These are phyloP conservation scores for Mya arenaria DNA, from an alignment of 1,140 invertebrate genomes.

Conservation along the genomic window DNA sequence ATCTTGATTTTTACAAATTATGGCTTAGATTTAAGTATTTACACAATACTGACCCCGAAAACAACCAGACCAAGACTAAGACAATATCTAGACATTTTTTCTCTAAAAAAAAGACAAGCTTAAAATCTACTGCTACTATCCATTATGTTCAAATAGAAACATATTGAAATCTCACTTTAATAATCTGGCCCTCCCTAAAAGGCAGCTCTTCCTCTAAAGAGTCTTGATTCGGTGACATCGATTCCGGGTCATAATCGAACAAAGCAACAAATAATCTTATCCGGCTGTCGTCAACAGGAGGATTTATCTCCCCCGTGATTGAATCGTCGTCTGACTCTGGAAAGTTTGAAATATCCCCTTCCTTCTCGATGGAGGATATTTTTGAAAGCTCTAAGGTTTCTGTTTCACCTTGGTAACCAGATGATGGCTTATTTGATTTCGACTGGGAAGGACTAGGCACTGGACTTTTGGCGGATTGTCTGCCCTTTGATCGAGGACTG, in stretches of 20 bases:
- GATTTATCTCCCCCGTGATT: conserved; percentile 76
- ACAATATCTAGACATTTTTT: no score
- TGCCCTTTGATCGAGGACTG: no score
- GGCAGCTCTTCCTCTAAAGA: conserved; percentile 98
- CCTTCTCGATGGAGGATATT: conserved; percentile 5
- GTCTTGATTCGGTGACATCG: conserved; percentile 99
- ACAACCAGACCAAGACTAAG: no score
- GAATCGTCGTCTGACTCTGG: conserved; percentile 72
- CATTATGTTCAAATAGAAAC: no score
- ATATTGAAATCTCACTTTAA: conserved; percentile 88
- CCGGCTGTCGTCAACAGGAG: conserved; percentile 72
- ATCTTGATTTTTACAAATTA: no score
- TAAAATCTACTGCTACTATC: no score
- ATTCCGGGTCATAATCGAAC: conserved; percentile 98
- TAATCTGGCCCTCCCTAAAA: conserved; percentile 97
- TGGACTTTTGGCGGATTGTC: no score
- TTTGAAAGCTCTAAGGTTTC: conserved; percentile 43
- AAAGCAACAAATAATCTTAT: conserved; percentile 94
- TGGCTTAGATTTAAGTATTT: no score
- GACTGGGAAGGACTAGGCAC: no score
- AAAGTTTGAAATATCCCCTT: conserved; percentile 12
- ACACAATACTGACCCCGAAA: no score
- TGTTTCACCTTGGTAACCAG: neutral
- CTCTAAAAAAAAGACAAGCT: no score
- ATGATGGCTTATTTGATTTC: no score